Evolutionary conservation across 2,113 vertebrate species (phyloP).

Genomic region (Strix aluco): DNA sequence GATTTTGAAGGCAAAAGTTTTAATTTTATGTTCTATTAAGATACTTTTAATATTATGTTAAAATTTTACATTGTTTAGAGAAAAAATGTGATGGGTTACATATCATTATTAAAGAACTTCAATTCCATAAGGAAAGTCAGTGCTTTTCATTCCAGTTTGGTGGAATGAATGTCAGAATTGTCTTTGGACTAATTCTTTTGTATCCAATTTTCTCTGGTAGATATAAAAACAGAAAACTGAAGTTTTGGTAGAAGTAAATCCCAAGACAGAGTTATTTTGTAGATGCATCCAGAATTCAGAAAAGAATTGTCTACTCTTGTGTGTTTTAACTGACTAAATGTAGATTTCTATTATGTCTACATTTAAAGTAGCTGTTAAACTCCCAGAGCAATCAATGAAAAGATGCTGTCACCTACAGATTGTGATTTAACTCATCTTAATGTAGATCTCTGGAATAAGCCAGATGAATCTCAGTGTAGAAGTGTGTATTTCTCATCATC

Average conservation of each 20-base stretch:
- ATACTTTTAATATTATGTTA: neutral
- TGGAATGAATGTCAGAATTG: neutral
- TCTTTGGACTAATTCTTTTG: neutral
- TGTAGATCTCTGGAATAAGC: neutral
- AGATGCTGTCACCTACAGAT: neutral
- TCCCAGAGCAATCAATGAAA: fast-evolving
- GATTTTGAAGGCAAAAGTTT: neutral
- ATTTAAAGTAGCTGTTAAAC: neutral
- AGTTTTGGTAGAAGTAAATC: neutral
- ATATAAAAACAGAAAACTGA: neutral
- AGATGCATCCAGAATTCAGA: neutral
- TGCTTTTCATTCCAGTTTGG: neutral
- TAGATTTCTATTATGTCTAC: neutral
- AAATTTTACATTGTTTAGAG: neutral
- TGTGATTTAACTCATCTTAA: neutral
- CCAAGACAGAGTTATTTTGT: neutral
- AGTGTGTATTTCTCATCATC: neutral
- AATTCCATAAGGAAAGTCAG: neutral
- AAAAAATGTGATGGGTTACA: neutral
- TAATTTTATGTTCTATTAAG: neutral
- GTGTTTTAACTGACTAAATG: neutral
- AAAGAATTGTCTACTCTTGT: neutral
- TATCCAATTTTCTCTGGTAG: neutral
- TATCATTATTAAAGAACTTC: neutral
- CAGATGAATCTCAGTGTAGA: neutral